Evolutionary conservation across 2,888 invertebrate genomes (phyloP).

Genomic region (Desoria tigrina): DNA sequence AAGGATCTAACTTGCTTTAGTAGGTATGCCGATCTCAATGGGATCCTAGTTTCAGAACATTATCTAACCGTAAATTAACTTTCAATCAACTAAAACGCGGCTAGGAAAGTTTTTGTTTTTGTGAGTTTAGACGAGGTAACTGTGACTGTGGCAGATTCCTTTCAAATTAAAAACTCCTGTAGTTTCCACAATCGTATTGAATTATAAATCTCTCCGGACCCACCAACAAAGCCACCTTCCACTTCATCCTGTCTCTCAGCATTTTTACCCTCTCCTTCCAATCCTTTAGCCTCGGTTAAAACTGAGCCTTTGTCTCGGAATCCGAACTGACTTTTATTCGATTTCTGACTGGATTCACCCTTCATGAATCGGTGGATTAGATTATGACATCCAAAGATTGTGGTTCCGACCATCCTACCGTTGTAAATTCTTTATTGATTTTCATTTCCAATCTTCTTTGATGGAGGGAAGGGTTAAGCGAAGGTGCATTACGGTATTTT

Average conservation of each 20-base stretch:
- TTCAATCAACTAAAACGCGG: no score
- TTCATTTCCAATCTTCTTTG: not conserved
- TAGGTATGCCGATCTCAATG: no score
- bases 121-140: not conserved
- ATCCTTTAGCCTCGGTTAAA: not conserved
- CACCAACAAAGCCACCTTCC: no score
- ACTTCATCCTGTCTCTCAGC: no score
- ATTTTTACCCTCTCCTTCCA: no score
- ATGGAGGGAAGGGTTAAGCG: not conserved
- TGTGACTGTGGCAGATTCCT: not conserved
- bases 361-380: not conserved
- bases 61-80: no score
- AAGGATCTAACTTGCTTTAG: no score
- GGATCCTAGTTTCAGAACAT: no score
- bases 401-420: not conserved
- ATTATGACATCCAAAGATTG: not conserved
- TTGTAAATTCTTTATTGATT: not conserved
- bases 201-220: not conserved
- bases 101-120: no score
- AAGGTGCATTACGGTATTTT: no score
- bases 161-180: slow-evolving; percentile 1
- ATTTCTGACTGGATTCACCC: slow-evolving; percentile 6
- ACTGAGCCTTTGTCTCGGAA: not conserved
- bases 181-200: not conserved
- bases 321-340: not conserved